phyloP scores from a whole-genome alignment of 2,888 invertebrate genomes.

The Orthosia gracilis region DNA sequence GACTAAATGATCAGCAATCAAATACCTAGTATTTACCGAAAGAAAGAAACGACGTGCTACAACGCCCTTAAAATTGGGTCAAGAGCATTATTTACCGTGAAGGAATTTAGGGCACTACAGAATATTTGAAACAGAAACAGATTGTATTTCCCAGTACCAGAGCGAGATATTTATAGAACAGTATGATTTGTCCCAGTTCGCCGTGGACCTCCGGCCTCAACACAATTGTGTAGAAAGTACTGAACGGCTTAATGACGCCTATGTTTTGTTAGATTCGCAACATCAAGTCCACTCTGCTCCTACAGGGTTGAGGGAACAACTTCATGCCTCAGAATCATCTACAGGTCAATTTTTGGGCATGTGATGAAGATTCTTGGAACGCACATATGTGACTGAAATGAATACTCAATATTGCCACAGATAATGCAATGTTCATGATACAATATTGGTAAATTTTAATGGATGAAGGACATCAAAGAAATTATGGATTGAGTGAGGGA shows the following conservation, averaged over 20 bases:
- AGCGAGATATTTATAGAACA: slow-evolving; percentile 39
- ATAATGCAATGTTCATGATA: no score
- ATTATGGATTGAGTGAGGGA: no score
- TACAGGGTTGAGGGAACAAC: slow-evolving; percentile 28
- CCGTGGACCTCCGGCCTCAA: slow-evolving; percentile 53
- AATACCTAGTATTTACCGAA: neutral
- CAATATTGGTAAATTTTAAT: no score
- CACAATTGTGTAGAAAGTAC: slow-evolving; percentile 58
- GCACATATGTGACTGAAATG: no score
- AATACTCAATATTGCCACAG: no score
- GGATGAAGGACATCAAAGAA: no score
- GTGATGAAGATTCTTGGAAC: no score
- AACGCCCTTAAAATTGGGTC: neutral
- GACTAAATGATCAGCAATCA: neutral
- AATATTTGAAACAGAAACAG: slow-evolving; percentile 15
- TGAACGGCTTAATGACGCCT: slow-evolving; percentile 40
- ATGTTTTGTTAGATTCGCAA: slow-evolving; percentile 54
- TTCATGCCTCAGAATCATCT: no score
- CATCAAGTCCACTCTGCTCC: slow-evolving; percentile 44
- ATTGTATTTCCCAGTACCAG: slow-evolving; percentile 15
- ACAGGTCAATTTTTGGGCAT: no score
- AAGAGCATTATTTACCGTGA: neutral
- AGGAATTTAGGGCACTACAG: slow-evolving; percentile 6
- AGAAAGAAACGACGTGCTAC: neutral
- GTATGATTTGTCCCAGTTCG: slow-evolving; percentile 47